Evolutionary conservation across 2,797 vertebrate species (phyloP).

Genomic region (Neomorphus geoffroyi): DNA sequence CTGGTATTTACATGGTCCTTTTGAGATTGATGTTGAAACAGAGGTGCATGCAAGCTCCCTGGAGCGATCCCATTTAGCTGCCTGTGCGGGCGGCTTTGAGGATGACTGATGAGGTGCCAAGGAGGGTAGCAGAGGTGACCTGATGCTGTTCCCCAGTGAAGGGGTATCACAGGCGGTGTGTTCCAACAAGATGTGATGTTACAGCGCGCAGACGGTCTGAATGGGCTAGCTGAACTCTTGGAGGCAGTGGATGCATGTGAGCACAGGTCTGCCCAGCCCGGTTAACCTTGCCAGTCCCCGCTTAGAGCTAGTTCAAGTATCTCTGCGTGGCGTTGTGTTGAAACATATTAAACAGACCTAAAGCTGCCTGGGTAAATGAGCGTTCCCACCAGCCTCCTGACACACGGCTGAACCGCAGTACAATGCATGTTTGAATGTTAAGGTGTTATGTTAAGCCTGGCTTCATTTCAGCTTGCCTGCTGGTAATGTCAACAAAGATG

Average conservation of each 20-base stretch:
- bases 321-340: not conserved
- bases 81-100: not conserved
- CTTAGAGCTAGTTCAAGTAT: not conserved
- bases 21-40: rapidly evolving
- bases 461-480: constrained; percentile 42
- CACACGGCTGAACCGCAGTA: not conserved
- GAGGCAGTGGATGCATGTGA: not conserved
- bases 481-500: constrained; percentile 39
- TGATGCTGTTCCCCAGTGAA: not conserved
- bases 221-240: not conserved
- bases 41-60: not conserved
- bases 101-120: not conserved
- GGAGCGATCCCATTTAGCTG: not conserved
- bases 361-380: constrained; percentile 2
- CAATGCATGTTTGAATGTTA: not conserved
- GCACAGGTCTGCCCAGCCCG: not conserved
- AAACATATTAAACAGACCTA: not conserved
- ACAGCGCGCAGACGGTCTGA: not conserved
- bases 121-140: not conserved
- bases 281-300: not conserved
- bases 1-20: not conserved
- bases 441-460: not conserved
- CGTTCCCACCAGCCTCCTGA: not conserved
- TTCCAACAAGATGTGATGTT: rapidly evolving
- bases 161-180: not conserved